Evolutionary conservation across 1,140 invertebrate species (phyloP), one percentile per base, ranked within the genome.

Genomic region (Phymorhynchus buccinoides): DNA sequence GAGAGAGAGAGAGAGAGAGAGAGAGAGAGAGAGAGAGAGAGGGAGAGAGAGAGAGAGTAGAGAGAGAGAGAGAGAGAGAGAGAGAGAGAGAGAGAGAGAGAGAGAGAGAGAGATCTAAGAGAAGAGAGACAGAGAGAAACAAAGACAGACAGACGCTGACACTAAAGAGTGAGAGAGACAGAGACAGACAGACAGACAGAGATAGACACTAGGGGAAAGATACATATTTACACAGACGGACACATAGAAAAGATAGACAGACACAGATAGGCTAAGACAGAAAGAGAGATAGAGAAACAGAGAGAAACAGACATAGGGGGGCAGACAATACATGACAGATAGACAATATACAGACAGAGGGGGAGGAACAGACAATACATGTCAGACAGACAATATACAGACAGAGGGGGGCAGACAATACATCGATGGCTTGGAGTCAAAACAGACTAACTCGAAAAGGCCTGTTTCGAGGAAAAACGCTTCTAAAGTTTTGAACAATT

Each of bases 201-300:
- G 35, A 42, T n/a, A 75, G 18, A 62, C 37, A 84, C 32, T 30
- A 30, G 41, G 52, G 41, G 7, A 78, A 7, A 78, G 9, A 78
- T 4, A 22, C 77, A 37, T n/a, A 78, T 37, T 18, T 12, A 78
- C 18, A 14, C 16, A 37, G 14, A 78, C 14, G 16, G n/a, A 35
- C 77, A 37, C 16, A n/a, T n/a, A n/a, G n/a, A n/a, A 80, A 22
- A 75, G 35, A 42, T n/a, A 75, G 18, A 62, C 37, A 84, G 4
- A 39, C 52, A 83, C 30, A 68, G 52, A 66, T 18, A 68, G 81
- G 39, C 9, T 18, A 62, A 68, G 81, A 68, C 30, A 83, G 62
- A 68, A 4, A 48, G 44, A 48, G 7, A 6, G 44, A 18, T 9
- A 62, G 56, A 22, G 18, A 80, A 14, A 44, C 7, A 83, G 66